Conservation (phyloP, 2,797 vertebrate genomes). For the Podarcis siculus region DNA sequence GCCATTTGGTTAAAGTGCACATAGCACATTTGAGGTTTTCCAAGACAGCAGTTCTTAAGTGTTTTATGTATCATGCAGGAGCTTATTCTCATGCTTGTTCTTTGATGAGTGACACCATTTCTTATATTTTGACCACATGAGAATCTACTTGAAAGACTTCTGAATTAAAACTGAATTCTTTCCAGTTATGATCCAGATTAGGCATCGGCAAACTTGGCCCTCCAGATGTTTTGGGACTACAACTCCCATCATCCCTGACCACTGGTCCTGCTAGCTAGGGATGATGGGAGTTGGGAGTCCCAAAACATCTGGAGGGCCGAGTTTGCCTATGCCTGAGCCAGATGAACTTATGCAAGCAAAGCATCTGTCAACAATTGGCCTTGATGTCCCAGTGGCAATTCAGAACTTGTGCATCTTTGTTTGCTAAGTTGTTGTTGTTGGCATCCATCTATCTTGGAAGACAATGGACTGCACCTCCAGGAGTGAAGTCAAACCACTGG, state of each 20-base stretch:
- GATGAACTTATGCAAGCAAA: background rate
- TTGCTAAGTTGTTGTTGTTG: too few relatives aligned
- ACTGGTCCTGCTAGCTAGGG: too few relatives aligned
- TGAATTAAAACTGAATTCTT: background rate
- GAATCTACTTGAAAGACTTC: background rate
- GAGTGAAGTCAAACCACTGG: too few relatives aligned
- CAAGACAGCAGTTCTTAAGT: background rate
- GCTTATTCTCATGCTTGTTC: background rate
- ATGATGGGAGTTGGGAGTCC: too few relatives aligned
- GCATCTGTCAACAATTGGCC: background rate
- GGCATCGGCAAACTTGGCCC: too few relatives aligned
- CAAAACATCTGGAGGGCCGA: too few relatives aligned
- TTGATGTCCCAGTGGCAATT: background rate
- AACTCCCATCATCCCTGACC: too few relatives aligned
- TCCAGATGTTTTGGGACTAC: too few relatives aligned
- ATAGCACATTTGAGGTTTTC: slow-evolving; percentile 18
- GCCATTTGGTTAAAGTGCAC: slow-evolving; percentile 37
- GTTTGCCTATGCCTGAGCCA: background rate
- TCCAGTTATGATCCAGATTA: background rate
- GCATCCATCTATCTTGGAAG: too few relatives aligned
- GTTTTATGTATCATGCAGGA: too few relatives aligned
- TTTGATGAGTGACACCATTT: background rate
- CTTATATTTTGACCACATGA: background rate
- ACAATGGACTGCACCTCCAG: too few relatives aligned
- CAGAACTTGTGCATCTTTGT: background rate